Base-by-base conservation (phyloP, 2,888 invertebrate species). In the Coecobrya sp. region DNA sequence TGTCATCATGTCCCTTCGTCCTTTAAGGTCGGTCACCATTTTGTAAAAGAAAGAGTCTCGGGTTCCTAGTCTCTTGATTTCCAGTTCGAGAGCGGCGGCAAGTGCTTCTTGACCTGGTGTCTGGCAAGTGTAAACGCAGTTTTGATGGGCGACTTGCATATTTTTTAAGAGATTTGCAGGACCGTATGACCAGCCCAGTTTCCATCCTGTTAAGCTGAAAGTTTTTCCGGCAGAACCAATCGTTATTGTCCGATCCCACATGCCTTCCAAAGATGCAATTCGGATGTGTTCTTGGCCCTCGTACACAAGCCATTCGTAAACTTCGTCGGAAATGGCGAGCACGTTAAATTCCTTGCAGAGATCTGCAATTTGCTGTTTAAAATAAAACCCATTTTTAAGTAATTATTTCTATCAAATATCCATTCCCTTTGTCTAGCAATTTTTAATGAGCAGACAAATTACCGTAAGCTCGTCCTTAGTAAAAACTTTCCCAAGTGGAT, bases 401-500 rank as follows among this genome's bases (percentile, higher is more conserved):
- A n/a, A n/a, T n/a, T n/a, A n/a, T n/a, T n/a, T n/a, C n/a, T n/a
- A n/a, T n/a, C n/a, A n/a, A n/a, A n/a, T n/a, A n/a, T n/a, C n/a
- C n/a, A n/a, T n/a, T n/a, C n/a, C n/a, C n/a, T n/a, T n/a, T n/a
- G n/a, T n/a, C n/a, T n/a, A n/a, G n/a, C n/a, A n/a, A n/a, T n/a
- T n/a, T n/a, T n/a, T n/a, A n/a, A n/a, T n/a, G n/a, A n/a, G n/a
- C n/a, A n/a, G n/a, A 30, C 1, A 13, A 27, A 81, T 79, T 93
- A 95, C 95, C 81, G 86, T 92, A 11, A 95, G 81, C 95, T 98
- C 98, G 0, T 97, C 96, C 52, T 95, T 94, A 0, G 96, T 97
- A 95, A 97, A 98, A 27, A 99, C 98, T 96, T 99, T 99, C 70
- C 99, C 99, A 0, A 99, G 96, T 0, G 99, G 99, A 96, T 99